Base-by-base conservation (phyloP, 2,797 vertebrate species). In the Pseudomugil gertrudae region DNA sequence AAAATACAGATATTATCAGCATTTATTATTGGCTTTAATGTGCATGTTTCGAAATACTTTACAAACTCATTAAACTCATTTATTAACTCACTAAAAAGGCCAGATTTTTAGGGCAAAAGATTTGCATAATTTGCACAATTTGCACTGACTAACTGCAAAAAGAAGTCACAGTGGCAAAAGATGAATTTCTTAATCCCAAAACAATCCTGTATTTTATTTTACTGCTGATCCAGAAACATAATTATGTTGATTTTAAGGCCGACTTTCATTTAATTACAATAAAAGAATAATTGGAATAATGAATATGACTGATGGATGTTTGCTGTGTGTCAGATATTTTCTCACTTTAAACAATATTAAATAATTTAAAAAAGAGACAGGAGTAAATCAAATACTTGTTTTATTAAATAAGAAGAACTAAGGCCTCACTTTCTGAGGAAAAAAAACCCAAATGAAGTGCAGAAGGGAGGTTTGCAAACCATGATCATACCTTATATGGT, bases 401-500 rank as follows among this genome's bases (percentile, higher is more conserved):
- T 43, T 6, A 43, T 9, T 33, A 60, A 17, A 30, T 10, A 43
- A 59, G 13, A 51, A 24, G 79, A 69, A 61, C 30, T 17, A 52
- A 87, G 84, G 89, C 89, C 87, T 88, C 76, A 15, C 57, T 83
- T 56, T 64, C 65, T 65, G 9, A 3, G 35, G 13, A 6, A 24
- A 23, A 36, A 40, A 4, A 57, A 40, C 19, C 24, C 47, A 81
- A 74, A 66, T 56, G 54, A 74, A 65, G 52, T 27, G 38, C 29
- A 14, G 81, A 63, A 48, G 66, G 79, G 82, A 83, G 80, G 83
- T 77, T 80, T 74, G 84, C 51, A 66, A 69, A 63, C 69, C 87
- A 55, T 58, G 79, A 89, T 86, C 88, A 86, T 84, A 78, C 94
- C 93, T 88, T 89, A 94, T 94, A 94, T 93, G 94, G 94, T 90